Percentiles rank a stretch among this genome's conserved stretches.
These are phyloP conservation scores for Coleophora deauratella DNA, from an alignment of 2,888 invertebrate species.

Conservation along the genomic window DNA sequence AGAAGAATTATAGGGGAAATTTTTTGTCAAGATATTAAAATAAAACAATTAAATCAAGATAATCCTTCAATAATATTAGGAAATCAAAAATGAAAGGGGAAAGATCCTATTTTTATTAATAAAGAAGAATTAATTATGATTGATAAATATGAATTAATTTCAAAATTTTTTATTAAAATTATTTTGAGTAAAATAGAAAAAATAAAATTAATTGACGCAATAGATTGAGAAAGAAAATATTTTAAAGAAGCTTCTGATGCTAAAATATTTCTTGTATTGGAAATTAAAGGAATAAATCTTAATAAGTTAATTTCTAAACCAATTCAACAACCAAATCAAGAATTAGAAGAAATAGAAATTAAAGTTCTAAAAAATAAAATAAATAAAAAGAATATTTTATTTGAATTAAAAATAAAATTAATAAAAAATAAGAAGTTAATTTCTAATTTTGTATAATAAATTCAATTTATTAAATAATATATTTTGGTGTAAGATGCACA, in stretches of 20 bases:
- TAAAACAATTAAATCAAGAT: conserved; percentile 70
- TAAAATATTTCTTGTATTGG: conserved; percentile 57
- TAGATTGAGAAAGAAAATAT: conserved; percentile 75
- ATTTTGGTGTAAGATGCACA: conserved; percentile 78
- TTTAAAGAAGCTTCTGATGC: conserved; percentile 73
- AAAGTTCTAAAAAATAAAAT: conserved; percentile 65
- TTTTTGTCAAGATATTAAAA: conserved; percentile 79
- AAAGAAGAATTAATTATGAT: conserved; percentile 52
- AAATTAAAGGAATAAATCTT: conserved; percentile 75
- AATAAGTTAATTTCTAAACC: conserved; percentile 78
- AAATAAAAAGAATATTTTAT: conserved; percentile 68
- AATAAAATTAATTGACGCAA: conserved; percentile 72
- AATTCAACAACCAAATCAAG: conserved; percentile 70
- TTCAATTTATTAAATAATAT: conserved; percentile 35
- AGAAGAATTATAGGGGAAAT: conserved; percentile 74
- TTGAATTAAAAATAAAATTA: conserved; percentile 54
- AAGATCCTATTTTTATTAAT: conserved; percentile 72
- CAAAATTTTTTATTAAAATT: conserved; percentile 44
- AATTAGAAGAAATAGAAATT: conserved; percentile 50
- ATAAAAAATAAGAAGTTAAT: conserved; percentile 70
- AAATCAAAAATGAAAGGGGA: conserved; percentile 76
- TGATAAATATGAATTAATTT: conserved; percentile 33
- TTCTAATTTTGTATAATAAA: conserved; percentile 38
- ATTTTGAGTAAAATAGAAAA: conserved; percentile 58
- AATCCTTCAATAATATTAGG: conserved; percentile 74